A percentile compares a stretch with the other conserved stretches of the same genome.
Evolutionary conservation across 1,140 invertebrate species (phyloP).

Genomic region (Cryptotermes secundus): DNA sequence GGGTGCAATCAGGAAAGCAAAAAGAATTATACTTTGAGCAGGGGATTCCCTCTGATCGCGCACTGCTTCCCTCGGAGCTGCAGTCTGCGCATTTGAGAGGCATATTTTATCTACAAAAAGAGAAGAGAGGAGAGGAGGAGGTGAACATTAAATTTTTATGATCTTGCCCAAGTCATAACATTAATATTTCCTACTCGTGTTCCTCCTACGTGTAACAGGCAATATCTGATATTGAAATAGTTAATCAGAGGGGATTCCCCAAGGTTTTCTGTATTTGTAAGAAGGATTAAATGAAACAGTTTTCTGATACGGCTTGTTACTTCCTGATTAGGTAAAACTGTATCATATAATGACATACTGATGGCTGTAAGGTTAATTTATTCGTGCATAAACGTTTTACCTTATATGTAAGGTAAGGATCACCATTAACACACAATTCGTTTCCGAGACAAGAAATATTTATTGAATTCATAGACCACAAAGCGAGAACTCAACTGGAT

Average conservation of each 20-base stretch:
- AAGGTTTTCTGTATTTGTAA: not conserved
- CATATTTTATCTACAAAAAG: not conserved
- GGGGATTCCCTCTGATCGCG: not conserved
- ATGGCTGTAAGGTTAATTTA: too few relatives aligned
- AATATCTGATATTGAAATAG: conserved; percentile 4
- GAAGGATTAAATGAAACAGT: not conserved
- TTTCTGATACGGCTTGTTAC: not conserved
- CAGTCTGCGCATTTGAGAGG: not conserved
- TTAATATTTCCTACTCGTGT: not conserved
- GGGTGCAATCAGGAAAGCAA: not conserved
- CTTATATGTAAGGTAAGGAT: too few relatives aligned
- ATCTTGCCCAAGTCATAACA: not conserved
- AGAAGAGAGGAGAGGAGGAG: not conserved
- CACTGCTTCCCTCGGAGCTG: too few relatives aligned
- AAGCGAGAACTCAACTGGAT: too few relatives aligned
- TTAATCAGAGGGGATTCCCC: not conserved
- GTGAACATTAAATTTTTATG: conserved; percentile 12
- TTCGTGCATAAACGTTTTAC: too few relatives aligned
- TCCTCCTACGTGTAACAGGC: not conserved
- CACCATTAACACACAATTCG: too few relatives aligned
- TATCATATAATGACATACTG: not conserved
- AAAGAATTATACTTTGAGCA: not conserved
- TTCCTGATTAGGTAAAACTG: not conserved
- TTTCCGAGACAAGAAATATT: too few relatives aligned
- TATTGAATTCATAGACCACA: too few relatives aligned